Percentiles rank a stretch among this genome's conserved stretches.
Conservation (phyloP, 1,140 invertebrate species). For the Bombus cullumanus region DNA sequence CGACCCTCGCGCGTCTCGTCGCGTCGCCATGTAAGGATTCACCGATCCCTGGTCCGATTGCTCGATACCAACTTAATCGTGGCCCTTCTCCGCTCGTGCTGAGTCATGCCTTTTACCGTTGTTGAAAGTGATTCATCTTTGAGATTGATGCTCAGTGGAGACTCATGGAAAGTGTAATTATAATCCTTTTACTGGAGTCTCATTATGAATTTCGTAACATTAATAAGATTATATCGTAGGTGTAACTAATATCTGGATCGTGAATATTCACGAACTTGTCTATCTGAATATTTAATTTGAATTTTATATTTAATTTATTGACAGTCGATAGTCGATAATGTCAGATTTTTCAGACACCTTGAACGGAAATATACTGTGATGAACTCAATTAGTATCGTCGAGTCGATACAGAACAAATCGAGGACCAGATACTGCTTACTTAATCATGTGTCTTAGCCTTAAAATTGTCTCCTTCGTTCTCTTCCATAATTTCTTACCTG, state of each 20-base stretch:
- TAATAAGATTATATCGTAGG: neutral
- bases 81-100: neutral
- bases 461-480: neutral
- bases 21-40: constrained; percentile 30
- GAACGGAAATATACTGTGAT: neutral
- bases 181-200: neutral
- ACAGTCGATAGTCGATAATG: neutral
- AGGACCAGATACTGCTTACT: neutral
- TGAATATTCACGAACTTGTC: no score
- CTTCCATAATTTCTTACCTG: neutral
- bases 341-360: neutral
- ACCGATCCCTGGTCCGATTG: constrained; percentile 6
- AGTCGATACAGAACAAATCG: neutral
- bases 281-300: no score
- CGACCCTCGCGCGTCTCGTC: neutral
- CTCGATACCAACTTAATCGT: constrained; percentile 25
- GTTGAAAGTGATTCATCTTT: constrained; percentile 10
- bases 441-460: neutral
- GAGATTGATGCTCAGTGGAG: neutral
- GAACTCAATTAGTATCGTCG: neutral
- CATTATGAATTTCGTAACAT: neutral
- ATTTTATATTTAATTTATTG: neutral
- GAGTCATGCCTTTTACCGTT: constrained; percentile 8
- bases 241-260: no score
- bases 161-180: neutral